These are phyloP conservation scores for Girardinus metallicus DNA, from an alignment of 2,797 vertebrate genomes.

Conservation along the genomic window DNA sequence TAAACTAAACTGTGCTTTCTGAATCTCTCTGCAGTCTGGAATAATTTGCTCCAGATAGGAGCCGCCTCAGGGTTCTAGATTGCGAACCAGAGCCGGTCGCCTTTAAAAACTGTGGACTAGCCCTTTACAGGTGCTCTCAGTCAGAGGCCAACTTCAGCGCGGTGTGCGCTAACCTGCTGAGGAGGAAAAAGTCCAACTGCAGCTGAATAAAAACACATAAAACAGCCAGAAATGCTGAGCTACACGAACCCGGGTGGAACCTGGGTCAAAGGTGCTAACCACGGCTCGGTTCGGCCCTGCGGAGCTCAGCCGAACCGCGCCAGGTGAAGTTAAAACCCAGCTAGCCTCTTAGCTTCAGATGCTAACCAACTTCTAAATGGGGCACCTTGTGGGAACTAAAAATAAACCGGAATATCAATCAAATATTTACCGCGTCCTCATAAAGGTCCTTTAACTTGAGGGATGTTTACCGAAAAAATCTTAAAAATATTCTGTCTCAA, in stretches of 20 bases:
- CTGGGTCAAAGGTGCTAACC: rapidly evolving
- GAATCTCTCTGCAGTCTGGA: not conserved
- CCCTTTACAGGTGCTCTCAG: not conserved
- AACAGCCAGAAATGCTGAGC: not conserved
- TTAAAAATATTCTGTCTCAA: rapidly evolving
- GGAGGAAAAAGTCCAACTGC: constrained; percentile 20
- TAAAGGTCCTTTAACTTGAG: rapidly evolving
- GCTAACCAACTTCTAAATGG: constrained; percentile 70
- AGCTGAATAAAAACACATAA: not conserved
- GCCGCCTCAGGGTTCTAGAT: not conserved
- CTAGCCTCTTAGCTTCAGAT: constrained; percentile 60
- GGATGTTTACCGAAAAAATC: not conserved
- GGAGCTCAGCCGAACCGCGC: constrained; percentile 15
- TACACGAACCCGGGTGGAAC: not conserved
- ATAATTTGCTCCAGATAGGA: not conserved
- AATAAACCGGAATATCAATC: constrained; percentile 58
- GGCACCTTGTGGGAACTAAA: constrained; percentile 62
- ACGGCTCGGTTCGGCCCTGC: not conserved
- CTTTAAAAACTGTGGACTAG: not conserved
- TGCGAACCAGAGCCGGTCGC: not conserved
- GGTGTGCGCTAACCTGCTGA: constrained; percentile 8
- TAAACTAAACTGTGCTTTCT: not conserved
- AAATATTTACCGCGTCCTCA: constrained; percentile 23
- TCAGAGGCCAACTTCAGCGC: constrained; percentile 1
- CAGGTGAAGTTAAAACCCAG: constrained; percentile 52